Percentiles rank a stretch among this genome's conserved stretches.
phyloP scores from a whole-genome alignment of 2,797 vertebrate species.

The Sitta carolinensis region DNA sequence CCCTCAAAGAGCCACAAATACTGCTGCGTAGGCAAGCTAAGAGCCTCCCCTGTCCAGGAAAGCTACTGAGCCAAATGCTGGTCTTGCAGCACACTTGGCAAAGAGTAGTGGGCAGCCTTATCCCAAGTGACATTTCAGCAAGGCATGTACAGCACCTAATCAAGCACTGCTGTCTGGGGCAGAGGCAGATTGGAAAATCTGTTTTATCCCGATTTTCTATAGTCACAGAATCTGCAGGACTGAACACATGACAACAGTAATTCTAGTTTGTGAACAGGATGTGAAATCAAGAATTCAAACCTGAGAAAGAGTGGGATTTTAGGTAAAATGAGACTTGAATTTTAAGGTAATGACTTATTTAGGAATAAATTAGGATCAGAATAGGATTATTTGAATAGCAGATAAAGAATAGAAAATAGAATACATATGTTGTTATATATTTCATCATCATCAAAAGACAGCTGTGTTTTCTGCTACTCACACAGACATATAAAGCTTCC shows the following conservation, averaged over 20 bases:
- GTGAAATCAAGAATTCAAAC: not conserved
- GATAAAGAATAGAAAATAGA: not conserved
- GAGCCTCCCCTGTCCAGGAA: not conserved
- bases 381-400: not conserved
- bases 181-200: not conserved
- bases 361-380: not conserved
- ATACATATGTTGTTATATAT: not conserved
- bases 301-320: not conserved
- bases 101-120: not conserved
- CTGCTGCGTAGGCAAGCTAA: not conserved
- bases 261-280: not conserved
- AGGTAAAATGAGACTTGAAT: not conserved
- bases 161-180: not conserved
- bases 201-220: not conserved
- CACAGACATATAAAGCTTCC: not conserved
- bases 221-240: not conserved
- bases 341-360: not conserved
- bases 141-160: not conserved
- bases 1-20: conserved; percentile 2
- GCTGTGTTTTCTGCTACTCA: not conserved
- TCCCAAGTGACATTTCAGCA: not conserved
- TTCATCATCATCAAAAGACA: not conserved
- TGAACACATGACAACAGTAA: not conserved
- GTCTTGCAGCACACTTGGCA: not conserved
- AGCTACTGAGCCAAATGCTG: fast-evolving